Evolutionary conservation across 2,888 invertebrate species (phyloP).

Genomic region (Agrochola macilenta): DNA sequence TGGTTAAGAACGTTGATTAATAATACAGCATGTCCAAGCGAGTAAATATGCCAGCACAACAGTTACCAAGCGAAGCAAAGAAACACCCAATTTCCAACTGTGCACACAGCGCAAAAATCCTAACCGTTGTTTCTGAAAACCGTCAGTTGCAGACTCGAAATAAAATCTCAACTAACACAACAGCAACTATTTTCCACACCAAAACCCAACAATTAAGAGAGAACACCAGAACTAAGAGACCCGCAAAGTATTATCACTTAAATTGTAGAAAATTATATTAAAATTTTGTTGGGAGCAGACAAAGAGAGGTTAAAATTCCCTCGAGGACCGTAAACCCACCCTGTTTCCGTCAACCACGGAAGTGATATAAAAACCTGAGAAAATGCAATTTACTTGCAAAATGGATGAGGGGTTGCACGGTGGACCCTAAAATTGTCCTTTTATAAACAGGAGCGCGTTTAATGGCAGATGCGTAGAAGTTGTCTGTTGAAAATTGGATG

Average conservation of each 20-base stretch:
- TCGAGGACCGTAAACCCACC: conserved; percentile 54
- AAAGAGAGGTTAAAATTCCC: conserved; percentile 60
- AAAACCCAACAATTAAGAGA: conserved; percentile 52
- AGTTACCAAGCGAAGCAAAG: conserved; percentile 7
- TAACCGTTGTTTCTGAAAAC: conserved; percentile 21
- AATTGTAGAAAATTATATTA: conserved; percentile 62
- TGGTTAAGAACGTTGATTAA: too few species aligned
- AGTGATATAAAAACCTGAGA: conserved; percentile 66
- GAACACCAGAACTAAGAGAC: conserved; percentile 38
- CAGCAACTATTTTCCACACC: conserved; percentile 32
- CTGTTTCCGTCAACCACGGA: conserved; percentile 60
- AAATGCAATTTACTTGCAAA: conserved; percentile 71
- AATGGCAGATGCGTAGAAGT: conserved; percentile 52
- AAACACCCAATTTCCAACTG: background rate
- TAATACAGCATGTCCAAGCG: background rate
- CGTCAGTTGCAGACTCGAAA: conserved; percentile 43
- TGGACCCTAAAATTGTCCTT: conserved; percentile 58
- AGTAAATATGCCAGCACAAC: conserved; percentile 12
- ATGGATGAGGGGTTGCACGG: conserved; percentile 64
- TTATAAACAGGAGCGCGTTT: conserved; percentile 61
- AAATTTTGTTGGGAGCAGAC: conserved; percentile 62
- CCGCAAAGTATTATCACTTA: conserved; percentile 64
- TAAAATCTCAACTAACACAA: conserved; percentile 44
- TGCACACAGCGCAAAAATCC: conserved; percentile 27
- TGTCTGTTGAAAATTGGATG: conserved; percentile 47